Evolutionary conservation across 2,888 invertebrate genomes (phyloP), one percentile per base, ranked within the genome.

Genomic region (Venusia cambrica): DNA sequence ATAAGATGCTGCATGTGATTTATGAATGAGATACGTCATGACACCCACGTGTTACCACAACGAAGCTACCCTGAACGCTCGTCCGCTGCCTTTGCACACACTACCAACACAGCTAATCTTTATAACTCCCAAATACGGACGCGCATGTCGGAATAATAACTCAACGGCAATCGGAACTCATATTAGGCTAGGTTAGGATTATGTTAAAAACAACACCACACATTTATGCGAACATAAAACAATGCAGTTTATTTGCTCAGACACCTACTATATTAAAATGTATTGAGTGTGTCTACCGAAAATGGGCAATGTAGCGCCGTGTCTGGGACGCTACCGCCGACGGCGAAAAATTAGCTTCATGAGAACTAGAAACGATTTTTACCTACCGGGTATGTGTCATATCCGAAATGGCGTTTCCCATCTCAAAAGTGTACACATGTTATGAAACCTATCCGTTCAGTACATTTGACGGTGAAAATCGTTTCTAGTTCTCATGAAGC

Each of bases 1-100:
- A n/a, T n/a, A n/a, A n/a, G n/a, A n/a, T n/a, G n/a, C n/a, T n/a
- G n/a, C n/a, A n/a, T n/a, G n/a, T 73, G 73, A 74, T 75, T 73
- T 74, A 73, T 76, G 73, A 77, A 74, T 74, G 75, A 62, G 62
- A 69, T 70, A 67, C 72, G 73, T 72, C 72, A 74, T 39, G 30
- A 39, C 39, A 29, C 49, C 48, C 38, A 33, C 51, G 51, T 43
- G 36, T 22, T 34, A 8, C 42, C 46, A 45, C 31, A 41, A 27
- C 41, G 38, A 34, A 20, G 38, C 28, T 10, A 17, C 37, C 34
- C 29, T 29, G 26, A 10, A 9, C 12, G 32, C 8, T 14, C 7
- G 4, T 3, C n/a, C 9, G 19, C 25, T n/a, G 19, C 21, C 13
- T 15, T 16, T 13, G 21, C 29, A 30, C 25, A 10, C 22, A 16